A percentile compares a stretch with the other conserved stretches of the same genome.
phyloP scores from a whole-genome alignment of 2,113 vertebrate species.

The Peromyscus californicus region DNA sequence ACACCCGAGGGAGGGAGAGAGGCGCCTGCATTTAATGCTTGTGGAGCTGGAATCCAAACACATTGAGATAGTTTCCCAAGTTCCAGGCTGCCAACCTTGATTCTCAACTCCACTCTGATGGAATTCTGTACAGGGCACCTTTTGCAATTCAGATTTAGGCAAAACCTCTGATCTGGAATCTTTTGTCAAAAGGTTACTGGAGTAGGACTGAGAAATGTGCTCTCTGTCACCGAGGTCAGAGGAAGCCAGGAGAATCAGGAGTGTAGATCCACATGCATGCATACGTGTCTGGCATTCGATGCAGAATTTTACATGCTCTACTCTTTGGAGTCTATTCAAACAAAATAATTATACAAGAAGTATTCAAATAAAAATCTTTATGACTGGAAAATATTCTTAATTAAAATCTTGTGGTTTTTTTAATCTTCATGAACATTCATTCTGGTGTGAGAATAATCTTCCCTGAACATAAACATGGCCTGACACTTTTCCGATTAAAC shows the following conservation, averaged over 20 bases:
- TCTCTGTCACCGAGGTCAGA: not conserved
- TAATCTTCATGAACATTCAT: not conserved
- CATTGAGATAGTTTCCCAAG: not conserved
- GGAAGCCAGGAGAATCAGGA: not conserved
- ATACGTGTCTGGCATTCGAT: not conserved
- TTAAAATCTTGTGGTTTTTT: not conserved
- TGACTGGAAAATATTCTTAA: not conserved
- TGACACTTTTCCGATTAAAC: not conserved
- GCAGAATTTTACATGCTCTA: not conserved
- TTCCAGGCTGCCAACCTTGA: not conserved
- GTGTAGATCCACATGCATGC: fast-evolving
- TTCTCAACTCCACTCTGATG: not conserved
- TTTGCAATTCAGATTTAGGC: not conserved
- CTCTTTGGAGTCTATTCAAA: constrained; percentile 5
- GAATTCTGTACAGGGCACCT: not conserved
- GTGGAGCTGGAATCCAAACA: not conserved
- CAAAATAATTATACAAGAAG: constrained; percentile 20
- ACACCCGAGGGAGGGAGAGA: not conserved
- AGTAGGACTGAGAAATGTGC: not conserved
- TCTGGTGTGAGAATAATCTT: constrained; percentile 23
- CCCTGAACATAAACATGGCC: not conserved
- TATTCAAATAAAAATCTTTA: not conserved
- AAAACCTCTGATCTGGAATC: not conserved
- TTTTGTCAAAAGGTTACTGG: not conserved
- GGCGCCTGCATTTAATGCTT: not conserved